Conservation (phyloP, 2,113 vertebrate species). For the Donacobius atricapilla region DNA sequence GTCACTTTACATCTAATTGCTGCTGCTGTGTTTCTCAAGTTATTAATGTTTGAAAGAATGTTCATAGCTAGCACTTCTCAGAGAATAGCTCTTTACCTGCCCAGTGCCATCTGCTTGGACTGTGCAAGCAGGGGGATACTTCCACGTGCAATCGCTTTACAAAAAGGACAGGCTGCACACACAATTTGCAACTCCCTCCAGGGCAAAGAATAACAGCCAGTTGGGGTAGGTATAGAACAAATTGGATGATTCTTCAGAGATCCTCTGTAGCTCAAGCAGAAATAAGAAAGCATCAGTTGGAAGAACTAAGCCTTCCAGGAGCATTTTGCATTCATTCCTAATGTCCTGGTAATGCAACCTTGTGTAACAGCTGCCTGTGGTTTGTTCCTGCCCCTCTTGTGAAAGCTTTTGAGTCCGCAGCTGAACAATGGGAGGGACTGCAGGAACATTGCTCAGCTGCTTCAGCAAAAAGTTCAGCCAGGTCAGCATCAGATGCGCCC, state of each 20-base stretch:
- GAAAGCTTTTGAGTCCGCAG: not conserved
- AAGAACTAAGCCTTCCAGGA: conserved; percentile 6
- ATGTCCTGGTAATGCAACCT: not conserved
- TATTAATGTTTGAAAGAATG: conserved; percentile 42
- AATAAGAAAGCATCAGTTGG: conserved; percentile 3
- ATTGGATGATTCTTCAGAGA: conserved; percentile 13
- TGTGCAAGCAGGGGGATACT: not conserved
- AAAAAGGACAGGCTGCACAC: not conserved
- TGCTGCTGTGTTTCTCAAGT: conserved; percentile 4
- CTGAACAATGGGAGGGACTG: not conserved
- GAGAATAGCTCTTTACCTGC: conserved; percentile 7
- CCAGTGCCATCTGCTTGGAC: conserved; percentile 11
- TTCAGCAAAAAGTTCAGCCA: conserved; percentile 26
- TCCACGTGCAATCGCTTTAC: not conserved
- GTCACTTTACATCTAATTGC: conserved; percentile 35
- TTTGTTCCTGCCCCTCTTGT: not conserved
- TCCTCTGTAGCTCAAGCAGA: conserved; percentile 9
- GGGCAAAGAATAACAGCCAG: not conserved
- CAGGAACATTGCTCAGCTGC: conserved; percentile 17
- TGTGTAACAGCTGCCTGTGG: conserved; percentile 20
- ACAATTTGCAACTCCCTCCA: not conserved
- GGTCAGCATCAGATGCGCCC: not conserved
- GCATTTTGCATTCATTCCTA: not conserved
- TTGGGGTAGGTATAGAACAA: not conserved
- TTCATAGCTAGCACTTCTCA: not conserved